These are phyloP conservation scores for Acanthosoma haemorrhoidale DNA, from an alignment of 2,888 invertebrate species.

Conservation along the genomic window DNA sequence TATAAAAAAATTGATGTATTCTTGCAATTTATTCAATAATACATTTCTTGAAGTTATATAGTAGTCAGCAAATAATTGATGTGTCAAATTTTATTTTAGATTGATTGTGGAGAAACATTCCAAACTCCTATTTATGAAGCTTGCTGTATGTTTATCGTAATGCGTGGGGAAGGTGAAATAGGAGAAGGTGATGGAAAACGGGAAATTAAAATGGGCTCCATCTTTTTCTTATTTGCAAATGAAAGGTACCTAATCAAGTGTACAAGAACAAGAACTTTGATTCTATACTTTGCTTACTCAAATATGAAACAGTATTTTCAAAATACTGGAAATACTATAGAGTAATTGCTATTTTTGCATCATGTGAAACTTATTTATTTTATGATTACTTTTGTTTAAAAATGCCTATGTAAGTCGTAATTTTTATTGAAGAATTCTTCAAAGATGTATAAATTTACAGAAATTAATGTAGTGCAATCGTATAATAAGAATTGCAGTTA, in stretches of 20 bases:
- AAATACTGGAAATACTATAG: not conserved
- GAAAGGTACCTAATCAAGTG: not conserved
- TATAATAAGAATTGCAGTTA: too few species aligned
- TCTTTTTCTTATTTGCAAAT: not conserved
- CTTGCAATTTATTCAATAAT: too few species aligned
- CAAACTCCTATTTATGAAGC: not conserved
- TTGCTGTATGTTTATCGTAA: not conserved
- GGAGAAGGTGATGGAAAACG: not conserved
- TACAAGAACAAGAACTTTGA: not conserved
- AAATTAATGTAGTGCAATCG: too few species aligned
- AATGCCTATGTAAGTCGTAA: too few species aligned
- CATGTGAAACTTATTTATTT: too few species aligned
- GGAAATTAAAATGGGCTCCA: not conserved
- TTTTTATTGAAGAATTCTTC: too few species aligned
- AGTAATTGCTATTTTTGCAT: too few species aligned
- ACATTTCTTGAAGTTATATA: too few species aligned
- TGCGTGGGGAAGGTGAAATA: not conserved
- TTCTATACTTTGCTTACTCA: not conserved
- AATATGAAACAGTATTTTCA: not conserved
- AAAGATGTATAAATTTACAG: too few species aligned
- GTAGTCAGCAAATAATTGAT: too few species aligned
- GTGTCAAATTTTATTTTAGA: not conserved
- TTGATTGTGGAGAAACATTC: not conserved
- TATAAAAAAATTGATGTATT: too few species aligned
- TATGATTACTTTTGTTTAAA: too few species aligned